phyloP scores from a whole-genome alignment of 1,140 invertebrate genomes.

The Bombus difficillimus region DNA sequence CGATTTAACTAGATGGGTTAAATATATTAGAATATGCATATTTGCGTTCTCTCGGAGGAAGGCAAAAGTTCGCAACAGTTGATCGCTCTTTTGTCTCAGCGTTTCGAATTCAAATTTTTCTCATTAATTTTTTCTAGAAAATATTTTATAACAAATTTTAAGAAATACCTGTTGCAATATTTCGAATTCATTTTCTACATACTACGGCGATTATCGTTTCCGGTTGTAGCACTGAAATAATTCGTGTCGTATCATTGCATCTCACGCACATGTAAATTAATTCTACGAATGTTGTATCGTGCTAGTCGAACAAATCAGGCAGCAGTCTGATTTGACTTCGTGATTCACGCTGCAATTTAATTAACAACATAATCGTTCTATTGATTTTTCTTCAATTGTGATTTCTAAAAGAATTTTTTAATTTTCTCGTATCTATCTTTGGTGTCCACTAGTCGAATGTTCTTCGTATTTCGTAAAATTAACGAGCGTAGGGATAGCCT shows the following conservation, averaged over 20 bases:
- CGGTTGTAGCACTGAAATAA: constrained; percentile 34
- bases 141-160: neutral
- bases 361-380: neutral
- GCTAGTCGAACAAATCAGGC: constrained; percentile 46
- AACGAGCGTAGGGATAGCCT: neutral
- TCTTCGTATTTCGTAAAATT: neutral
- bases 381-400: neutral
- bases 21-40: too few relatives aligned
- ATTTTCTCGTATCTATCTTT: neutral
- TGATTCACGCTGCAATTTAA: neutral
- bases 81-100: neutral
- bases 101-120: neutral
- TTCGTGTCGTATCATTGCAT: constrained; percentile 40
- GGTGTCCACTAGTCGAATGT: neutral
- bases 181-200: neutral
- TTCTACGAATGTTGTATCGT: constrained; percentile 26
- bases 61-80: too few relatives aligned
- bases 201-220: constrained; percentile 9
- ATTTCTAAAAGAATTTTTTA: neutral
- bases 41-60: too few relatives aligned
- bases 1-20: too few relatives aligned
- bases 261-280: constrained; percentile 62
- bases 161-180: neutral
- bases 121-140: neutral
- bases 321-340: constrained; percentile 48